These are phyloP conservation scores for Lasioglossum albipes DNA, from an alignment of 1,140 invertebrate genomes.

Conservation along the genomic window DNA sequence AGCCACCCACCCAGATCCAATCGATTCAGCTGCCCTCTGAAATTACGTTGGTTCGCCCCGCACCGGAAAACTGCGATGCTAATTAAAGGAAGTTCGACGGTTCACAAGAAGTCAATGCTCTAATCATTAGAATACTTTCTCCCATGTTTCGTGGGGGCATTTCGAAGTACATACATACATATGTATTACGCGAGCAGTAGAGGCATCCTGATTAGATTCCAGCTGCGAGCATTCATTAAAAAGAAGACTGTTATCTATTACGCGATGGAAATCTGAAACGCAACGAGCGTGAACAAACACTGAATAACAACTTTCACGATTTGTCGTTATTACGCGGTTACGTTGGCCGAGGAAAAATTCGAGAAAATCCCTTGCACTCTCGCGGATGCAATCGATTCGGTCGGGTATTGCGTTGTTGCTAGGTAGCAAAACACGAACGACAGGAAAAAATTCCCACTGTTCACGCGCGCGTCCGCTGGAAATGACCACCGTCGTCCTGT, in stretches of 20 bases:
- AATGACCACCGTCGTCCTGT: background rate
- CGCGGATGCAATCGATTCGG: constrained; percentile 67
- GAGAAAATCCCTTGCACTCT: background rate
- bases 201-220: no score
- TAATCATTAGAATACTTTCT: background rate
- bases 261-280: no score
- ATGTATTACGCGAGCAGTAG: no score
- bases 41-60: background rate
- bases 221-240: no score
- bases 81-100: background rate
- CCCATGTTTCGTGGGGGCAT: background rate
- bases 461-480: background rate
- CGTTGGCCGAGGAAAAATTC: background rate
- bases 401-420: constrained; percentile 37
- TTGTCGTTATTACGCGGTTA: no score
- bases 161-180: no score
- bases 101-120: background rate
- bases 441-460: background rate
- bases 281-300: no score
- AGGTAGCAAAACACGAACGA: constrained; percentile 21
- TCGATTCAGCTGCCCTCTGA: constrained; percentile 14
- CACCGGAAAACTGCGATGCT: background rate
- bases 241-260: no score
- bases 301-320: no score
- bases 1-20: constrained; percentile 3